phyloP scores from a whole-genome alignment of 1,140 invertebrate genomes.

The Papilio aristodemus region DNA sequence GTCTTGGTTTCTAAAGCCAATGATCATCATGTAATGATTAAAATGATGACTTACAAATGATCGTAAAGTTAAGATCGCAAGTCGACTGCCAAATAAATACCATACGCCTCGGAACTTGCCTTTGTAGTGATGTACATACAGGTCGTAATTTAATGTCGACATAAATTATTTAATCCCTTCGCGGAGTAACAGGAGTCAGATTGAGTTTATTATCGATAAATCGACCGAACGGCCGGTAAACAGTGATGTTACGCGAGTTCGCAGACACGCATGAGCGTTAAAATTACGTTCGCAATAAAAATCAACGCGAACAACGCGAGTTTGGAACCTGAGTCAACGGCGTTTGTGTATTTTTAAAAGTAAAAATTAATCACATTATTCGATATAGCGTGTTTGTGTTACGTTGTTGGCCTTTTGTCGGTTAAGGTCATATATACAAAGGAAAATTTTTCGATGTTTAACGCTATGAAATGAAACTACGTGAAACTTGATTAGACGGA shows the following conservation, averaged over 20 bases:
- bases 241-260: slow-evolving; percentile 36
- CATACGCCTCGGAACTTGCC: background rate
- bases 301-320: slow-evolving; percentile 34
- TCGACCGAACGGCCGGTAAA: slow-evolving; percentile 39
- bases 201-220: slow-evolving; percentile 48
- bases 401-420: background rate
- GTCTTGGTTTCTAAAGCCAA: no score
- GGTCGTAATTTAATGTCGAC: slow-evolving; percentile 11
- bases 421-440: background rate
- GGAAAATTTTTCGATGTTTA: background rate
- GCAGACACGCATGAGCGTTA: slow-evolving; percentile 36
- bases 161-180: slow-evolving; percentile 19
- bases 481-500: background rate
- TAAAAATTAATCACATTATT: slow-evolving; percentile 2
- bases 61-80: background rate
- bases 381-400: background rate
- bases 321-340: slow-evolving; percentile 14
- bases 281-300: slow-evolving; percentile 43
- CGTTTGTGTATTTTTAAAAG: slow-evolving; percentile 12
- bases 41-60: background rate
- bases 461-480: background rate
- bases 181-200: slow-evolving; percentile 8
- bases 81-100: background rate
- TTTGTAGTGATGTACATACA: slow-evolving; percentile 16
- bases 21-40: no score